Base-by-base conservation (phyloP, 2,113 vertebrate species). In the Gasterosteus nipponicus region DNA sequence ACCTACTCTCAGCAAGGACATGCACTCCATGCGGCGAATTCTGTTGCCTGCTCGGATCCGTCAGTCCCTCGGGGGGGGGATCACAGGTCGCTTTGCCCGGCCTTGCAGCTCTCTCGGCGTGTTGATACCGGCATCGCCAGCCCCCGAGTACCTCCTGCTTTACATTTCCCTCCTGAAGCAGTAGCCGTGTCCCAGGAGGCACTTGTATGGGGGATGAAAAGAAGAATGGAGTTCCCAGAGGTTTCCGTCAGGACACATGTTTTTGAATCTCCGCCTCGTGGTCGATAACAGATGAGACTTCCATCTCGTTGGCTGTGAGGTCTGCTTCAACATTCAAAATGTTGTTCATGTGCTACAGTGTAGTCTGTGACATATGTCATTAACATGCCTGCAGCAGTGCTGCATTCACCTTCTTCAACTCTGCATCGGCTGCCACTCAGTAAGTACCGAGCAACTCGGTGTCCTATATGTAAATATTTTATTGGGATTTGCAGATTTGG, bases 41-140 rank as follows among this genome's bases (percentile, higher is more conserved):
- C 22, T 71, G 82, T 71, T 77, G 65, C 60, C 76, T 80, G 79
- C 69, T 84, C 82, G 63, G 70, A 87, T 85, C 73, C 51, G 56
- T 76, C 62, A 41, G 44, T 58, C 68, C 79, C 67, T 61, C 22
- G 4, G 59, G 72, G 63, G 63, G 71, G 42, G 61, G 47, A 70
- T 82, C 73, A 69, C 14, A 71, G 71, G 44, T 73, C 63, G n/a
- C 46, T 10, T 1, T 71, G 67, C 51, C 57, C 8, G 10, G 77
- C 53, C 72, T 72, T 35, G 16, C 47, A 61, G 33, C 54, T 47
- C 49, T 63, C 79, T 69, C 63, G 44, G 54, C 16, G 4, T 31
- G 70, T 59, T 47, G 33, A 7, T 31, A 61, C 42, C 60, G 60
- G 26, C 75, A 9, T 47, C 10, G 16, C 38, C 19, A 33, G 59